These are phyloP conservation scores for Glaucidium brasilianum DNA, from an alignment of 2,113 vertebrate genomes.

Conservation along the genomic window DNA sequence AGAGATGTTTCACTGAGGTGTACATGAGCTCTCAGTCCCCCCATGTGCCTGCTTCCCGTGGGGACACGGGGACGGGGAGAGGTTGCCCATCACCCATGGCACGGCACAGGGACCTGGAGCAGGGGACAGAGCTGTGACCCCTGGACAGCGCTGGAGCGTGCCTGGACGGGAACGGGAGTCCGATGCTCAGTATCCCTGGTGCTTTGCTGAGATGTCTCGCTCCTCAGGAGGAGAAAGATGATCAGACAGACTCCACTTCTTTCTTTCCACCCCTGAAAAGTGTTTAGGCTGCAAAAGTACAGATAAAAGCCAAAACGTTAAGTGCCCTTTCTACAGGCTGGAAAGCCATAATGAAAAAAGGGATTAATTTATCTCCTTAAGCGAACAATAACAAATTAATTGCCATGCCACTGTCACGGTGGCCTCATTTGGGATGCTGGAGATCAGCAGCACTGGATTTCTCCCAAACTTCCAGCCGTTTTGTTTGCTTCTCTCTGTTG, in stretches of 20 bases:
- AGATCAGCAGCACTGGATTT: not conserved
- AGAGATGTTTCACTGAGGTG: not conserved
- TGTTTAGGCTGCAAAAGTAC: not conserved
- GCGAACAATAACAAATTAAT: not conserved
- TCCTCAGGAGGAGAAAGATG: not conserved
- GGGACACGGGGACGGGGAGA: not conserved
- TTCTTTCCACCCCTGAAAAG: not conserved
- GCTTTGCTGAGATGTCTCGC: not conserved
- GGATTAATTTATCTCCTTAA: not conserved
- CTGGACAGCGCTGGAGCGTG: not conserved
- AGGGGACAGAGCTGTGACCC: not conserved
- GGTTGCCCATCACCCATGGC: not conserved
- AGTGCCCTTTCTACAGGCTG: not conserved
- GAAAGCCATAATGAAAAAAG: not conserved
- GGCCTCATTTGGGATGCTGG: not conserved
- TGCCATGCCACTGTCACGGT: not conserved
- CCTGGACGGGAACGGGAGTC: not conserved
- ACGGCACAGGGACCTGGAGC: not conserved
- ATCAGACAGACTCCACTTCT: not conserved
- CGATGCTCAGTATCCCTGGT: no score
- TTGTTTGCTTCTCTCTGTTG: not conserved
- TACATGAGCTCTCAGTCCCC: not conserved
- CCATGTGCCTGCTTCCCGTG: accelerated
- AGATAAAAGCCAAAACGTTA: not conserved
- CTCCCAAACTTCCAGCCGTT: not conserved